phyloP scores from a whole-genome alignment of 2,797 vertebrate genomes.

The Cephalopachus bancanus region DNA sequence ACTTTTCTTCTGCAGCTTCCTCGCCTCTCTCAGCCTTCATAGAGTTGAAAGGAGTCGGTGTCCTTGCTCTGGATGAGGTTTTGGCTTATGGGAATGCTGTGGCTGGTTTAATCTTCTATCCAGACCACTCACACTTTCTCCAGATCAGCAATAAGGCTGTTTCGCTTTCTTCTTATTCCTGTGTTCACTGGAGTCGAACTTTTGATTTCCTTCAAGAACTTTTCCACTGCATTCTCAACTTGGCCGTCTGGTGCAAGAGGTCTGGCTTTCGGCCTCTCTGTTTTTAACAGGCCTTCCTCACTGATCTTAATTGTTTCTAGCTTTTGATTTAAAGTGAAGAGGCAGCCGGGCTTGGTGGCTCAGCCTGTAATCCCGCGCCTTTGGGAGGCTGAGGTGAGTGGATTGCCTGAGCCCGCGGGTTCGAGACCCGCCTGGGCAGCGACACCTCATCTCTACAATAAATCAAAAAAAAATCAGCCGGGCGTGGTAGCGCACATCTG shows the following conservation, averaged over 20 bases:
- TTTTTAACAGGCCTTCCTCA: neutral
- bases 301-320: neutral
- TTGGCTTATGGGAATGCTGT: neutral
- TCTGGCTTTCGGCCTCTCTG: neutral
- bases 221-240: neutral
- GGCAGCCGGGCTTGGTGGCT: no score
- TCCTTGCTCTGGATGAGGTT: neutral
- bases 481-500: no score
- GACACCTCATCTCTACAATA: no score
- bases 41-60: neutral
- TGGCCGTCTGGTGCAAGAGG: neutral
- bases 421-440: no score
- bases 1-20: neutral
- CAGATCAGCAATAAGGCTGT: neutral
- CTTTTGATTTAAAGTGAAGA: neutral
- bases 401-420: no score
- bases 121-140: neutral
- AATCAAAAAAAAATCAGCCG: no score
- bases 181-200: neutral
- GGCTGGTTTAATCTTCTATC: neutral
- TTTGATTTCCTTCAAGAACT: neutral
- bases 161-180: neutral
- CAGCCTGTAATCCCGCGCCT: no score
- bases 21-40: neutral
- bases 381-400: no score